Base-by-base conservation (phyloP, 2,797 vertebrate genomes). In the Pseudopleuronectes americanus region DNA sequence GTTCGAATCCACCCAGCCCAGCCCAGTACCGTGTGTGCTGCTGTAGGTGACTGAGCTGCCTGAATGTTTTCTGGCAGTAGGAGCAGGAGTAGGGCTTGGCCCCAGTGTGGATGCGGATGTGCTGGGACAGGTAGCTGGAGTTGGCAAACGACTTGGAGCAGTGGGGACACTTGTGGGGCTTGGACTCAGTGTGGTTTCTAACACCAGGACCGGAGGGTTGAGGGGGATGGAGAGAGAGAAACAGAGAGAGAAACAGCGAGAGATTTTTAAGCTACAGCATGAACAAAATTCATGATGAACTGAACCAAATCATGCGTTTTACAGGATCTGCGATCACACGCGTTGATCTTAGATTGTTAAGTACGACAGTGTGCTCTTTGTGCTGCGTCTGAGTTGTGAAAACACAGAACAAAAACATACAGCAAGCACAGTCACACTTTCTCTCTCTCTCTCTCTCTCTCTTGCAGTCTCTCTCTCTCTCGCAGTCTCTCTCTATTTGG, bases 61-160 rank as follows among this genome's bases (percentile, higher is more conserved):
- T 95, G 95, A 98, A 99, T 92, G 96, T 95, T 92, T 98, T 99
- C 96, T 99, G 96, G 95, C 97, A 99, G 94, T 96, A 99, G 95
- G 95, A 94, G 96, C 97, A 99, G 91, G 95, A 96, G 94, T 99
- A 99, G 90, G 97, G 97, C 93, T 99, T 99, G 91, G 97, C 97
- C 91, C 97, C 97, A 41, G 96, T 99, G 94, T 99, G 97, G 93
- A 99, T 99, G 81, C 97, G 97, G 92, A 99, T 95, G 93, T 99
- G 97, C 95, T 99, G 97, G 85, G 97, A 96, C 96, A 99, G 95
- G 94, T 99, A 99, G 94, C 97, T 99, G 94, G 95, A 97, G 96
- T 99, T 99, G 95, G 97, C 96, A 87, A 99, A 99, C 84, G 97
- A 98, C 95, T 99, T 99, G 93, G 97, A 99, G 94, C 97, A 99